Base-by-base conservation (phyloP, 1,140 invertebrate species). In the Bombus huntii region DNA sequence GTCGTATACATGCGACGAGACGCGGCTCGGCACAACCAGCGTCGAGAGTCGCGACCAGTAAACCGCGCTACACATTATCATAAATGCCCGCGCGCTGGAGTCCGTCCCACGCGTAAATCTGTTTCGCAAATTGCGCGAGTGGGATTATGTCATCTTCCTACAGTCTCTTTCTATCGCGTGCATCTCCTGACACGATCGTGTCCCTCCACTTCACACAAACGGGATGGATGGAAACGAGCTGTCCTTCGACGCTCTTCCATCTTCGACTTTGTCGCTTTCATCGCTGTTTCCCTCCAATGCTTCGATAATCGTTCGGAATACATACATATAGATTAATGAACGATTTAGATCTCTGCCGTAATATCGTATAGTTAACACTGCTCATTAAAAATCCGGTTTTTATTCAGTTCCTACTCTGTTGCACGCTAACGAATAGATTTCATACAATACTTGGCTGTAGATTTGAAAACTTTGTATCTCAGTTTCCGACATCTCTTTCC, bases 101-200 rank as follows among this genome's bases (percentile, higher is more conserved):
- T 93, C 93, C 94, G 90, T 94, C 94, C 94, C 94, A 95, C 94
- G 93, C 94, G 92, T 93, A 94, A 95, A 95, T 95, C 94, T 93
- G 93, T 95, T 94, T 95, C 93, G 94, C 93, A 93, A 95, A 94
- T 94, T 92, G 92, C 90, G 91, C 92, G 90, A 91, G 88, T 90
- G 89, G 87, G 89, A 93, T 94, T 95, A 95, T 94, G 92, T 94
- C 93, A 94, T 93, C 88, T 88, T 91, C 89, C 90, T 91, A 87
- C 90, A 70, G 79, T 81, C 88, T 90, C 89, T 87, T 92, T 78
- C 87, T 81, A 83, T 85, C 91, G 78, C 82, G 78, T 70, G 71
- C 86, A 81, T 37, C 82, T 87, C 66, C 77, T 83, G 79, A 82
- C 88, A 65, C 85, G 88, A 84, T 73, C 85, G 85, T 42, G 74